These are phyloP conservation scores for Myoxocephalus aenaeus DNA, from an alignment of 2,797 vertebrate species.

Conservation along the genomic window DNA sequence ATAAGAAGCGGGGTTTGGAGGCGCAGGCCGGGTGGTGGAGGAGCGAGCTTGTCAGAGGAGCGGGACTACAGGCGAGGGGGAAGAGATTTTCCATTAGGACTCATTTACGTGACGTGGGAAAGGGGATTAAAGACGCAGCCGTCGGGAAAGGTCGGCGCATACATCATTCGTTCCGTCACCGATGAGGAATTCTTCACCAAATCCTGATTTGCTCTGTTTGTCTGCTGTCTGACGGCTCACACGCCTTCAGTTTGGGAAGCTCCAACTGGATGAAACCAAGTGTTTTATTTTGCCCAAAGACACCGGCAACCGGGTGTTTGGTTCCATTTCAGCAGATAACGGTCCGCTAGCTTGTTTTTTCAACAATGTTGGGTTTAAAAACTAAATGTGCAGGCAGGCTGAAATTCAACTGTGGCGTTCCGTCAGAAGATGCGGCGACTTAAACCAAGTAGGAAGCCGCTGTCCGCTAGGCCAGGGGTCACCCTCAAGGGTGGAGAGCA, in stretches of 20 bases:
- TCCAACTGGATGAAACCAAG: slow-evolving; percentile 24
- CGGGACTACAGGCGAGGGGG: slow-evolving; percentile 17
- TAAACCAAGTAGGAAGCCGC: background rate
- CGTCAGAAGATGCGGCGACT: background rate
- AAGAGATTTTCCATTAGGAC: slow-evolving; percentile 59
- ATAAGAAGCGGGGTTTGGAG: slow-evolving; percentile 51
- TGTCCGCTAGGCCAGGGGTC: background rate
- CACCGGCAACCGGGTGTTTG: background rate
- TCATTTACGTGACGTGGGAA: slow-evolving; percentile 51
- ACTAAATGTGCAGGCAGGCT: background rate
- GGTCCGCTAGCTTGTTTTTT: background rate
- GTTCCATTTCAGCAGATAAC: background rate
- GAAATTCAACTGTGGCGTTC: background rate
- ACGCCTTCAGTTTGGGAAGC: slow-evolving; percentile 15
- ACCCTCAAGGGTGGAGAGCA: background rate
- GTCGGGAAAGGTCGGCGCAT: slow-evolving; percentile 32
- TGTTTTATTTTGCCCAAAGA: slow-evolving; percentile 12
- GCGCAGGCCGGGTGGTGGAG: slow-evolving; percentile 40
- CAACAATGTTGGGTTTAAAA: background rate
- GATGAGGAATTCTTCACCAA: slow-evolving; percentile 37
- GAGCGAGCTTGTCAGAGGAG: slow-evolving; percentile 57
- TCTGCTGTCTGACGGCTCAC: slow-evolving; percentile 2
- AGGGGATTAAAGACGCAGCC: slow-evolving; percentile 48
- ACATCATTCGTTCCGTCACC: slow-evolving; percentile 33
- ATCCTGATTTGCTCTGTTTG: slow-evolving; percentile 19